Evolutionary conservation across 2,888 invertebrate species (phyloP).

Genomic region (Dryococelus australis): DNA sequence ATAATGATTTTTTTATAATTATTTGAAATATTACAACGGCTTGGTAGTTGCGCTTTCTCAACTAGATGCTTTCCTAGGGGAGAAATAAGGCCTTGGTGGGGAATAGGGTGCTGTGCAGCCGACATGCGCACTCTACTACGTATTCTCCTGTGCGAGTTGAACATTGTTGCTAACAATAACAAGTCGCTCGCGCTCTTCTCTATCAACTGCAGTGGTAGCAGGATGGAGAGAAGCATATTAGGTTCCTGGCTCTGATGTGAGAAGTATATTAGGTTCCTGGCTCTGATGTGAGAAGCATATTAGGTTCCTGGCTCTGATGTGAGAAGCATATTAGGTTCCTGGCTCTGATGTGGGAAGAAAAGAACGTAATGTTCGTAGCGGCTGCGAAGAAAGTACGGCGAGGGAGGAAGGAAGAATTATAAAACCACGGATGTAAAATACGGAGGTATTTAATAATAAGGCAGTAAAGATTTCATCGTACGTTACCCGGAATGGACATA

Average conservation of each 20-base stretch:
- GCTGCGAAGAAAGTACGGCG: neutral
- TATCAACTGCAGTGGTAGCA: too few species aligned
- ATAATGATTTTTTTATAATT: too few species aligned
- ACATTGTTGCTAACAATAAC: too few species aligned
- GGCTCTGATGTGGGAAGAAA: neutral
- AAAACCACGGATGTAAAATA: neutral
- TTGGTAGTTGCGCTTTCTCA: too few species aligned
- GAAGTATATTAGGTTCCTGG: neutral
- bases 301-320: neutral
- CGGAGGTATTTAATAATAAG: conserved; percentile 9
- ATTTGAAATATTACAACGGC: too few species aligned
- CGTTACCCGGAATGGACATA: conserved; percentile 13
- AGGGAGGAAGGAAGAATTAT: neutral
- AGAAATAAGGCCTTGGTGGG: too few species aligned
- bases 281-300: neutral
- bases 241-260: neutral
- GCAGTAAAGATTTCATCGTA: conserved; percentile 10
- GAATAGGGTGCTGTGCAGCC: too few species aligned
- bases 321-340: neutral
- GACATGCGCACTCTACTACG: too few species aligned
- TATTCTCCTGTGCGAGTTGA: too few species aligned
- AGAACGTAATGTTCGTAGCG: neutral
- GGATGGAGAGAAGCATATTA: too few species aligned
- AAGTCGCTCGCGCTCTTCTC: too few species aligned
- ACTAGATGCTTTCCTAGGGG: too few species aligned